Conservation (phyloP, 1,140 invertebrate genomes). For the Drosophila carrolli region DNA sequence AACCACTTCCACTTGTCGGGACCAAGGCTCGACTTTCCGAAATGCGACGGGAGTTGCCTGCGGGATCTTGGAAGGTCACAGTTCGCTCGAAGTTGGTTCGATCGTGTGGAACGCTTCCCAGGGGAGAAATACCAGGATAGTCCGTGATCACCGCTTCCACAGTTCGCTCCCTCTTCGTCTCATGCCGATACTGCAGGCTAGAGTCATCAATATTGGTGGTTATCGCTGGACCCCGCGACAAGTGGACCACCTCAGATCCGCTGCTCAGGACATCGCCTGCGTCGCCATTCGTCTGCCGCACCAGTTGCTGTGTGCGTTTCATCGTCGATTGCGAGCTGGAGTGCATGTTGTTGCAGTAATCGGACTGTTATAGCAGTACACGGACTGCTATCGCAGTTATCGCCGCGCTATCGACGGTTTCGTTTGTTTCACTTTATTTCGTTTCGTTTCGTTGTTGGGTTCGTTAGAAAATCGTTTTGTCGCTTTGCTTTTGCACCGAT, state of each 20-base stretch:
- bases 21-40: conserved; percentile 62
- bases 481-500: conserved; percentile 49
- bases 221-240: conserved; percentile 86
- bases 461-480: conserved; percentile 41
- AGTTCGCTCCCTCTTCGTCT: conserved; percentile 79
- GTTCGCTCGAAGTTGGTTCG: conserved; percentile 70
- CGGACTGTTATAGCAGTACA: conserved; percentile 42
- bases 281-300: conserved; percentile 85
- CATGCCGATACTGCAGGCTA: conserved; percentile 72
- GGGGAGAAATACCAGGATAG: conserved; percentile 68
- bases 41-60: conserved; percentile 35
- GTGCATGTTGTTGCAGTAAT: conserved; percentile 54
- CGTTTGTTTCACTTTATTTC: conserved; percentile 29
- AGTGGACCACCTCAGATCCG: conserved; percentile 67
- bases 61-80: conserved; percentile 66
- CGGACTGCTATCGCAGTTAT: conserved; percentile 47
- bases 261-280: conserved; percentile 55
- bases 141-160: conserved; percentile 83
- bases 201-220: conserved; percentile 85
- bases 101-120: conserved; percentile 64
- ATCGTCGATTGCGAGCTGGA: conserved; percentile 70
- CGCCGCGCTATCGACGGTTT: conserved; percentile 27
- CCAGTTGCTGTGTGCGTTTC: conserved; percentile 68
- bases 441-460: conserved; percentile 47
- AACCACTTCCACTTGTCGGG: conserved; percentile 20